Percentiles rank a stretch among this genome's conserved stretches.
These are phyloP conservation scores for Echinops telfairi DNA, from an alignment of 2,113 vertebrate genomes.

Conservation along the genomic window DNA sequence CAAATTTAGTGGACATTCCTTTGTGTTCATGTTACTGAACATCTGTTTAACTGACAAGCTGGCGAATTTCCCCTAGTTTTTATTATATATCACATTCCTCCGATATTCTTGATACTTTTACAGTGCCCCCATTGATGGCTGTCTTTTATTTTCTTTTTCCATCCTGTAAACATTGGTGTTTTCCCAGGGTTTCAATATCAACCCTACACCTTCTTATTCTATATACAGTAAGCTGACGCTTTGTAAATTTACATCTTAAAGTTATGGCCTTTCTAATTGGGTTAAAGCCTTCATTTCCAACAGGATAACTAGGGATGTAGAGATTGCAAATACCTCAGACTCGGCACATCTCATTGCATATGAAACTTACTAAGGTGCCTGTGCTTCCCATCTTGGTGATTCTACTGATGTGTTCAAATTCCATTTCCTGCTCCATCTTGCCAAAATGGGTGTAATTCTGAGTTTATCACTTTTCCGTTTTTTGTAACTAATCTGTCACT, in stretches of 20 bases:
- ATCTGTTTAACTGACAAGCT: background rate
- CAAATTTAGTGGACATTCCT: background rate
- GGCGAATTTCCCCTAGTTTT: background rate
- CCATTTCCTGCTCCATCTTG: too few species aligned
- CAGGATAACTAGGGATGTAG: background rate
- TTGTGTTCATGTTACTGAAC: background rate
- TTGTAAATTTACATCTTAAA: slow-evolving; percentile 20
- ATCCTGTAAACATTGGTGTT: background rate
- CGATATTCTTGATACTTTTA: slow-evolving; percentile 7
- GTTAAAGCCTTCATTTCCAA: background rate
- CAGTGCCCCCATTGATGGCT: background rate
- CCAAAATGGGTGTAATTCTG: background rate
- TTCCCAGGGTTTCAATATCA: background rate
- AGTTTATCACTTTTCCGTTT: background rate
- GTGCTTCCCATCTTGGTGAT: slow-evolving; percentile 1
- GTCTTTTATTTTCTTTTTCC: background rate
- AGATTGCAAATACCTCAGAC: background rate
- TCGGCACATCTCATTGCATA: background rate
- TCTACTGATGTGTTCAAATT: background rate
- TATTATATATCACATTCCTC: background rate
- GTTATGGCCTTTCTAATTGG: background rate
- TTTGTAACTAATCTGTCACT: background rate
- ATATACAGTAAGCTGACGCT: background rate
- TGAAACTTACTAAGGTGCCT: background rate
- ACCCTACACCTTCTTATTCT: background rate